Evolutionary conservation across 1,140 invertebrate genomes (phyloP).

Genomic region (Choristoneura fumiferana): DNA sequence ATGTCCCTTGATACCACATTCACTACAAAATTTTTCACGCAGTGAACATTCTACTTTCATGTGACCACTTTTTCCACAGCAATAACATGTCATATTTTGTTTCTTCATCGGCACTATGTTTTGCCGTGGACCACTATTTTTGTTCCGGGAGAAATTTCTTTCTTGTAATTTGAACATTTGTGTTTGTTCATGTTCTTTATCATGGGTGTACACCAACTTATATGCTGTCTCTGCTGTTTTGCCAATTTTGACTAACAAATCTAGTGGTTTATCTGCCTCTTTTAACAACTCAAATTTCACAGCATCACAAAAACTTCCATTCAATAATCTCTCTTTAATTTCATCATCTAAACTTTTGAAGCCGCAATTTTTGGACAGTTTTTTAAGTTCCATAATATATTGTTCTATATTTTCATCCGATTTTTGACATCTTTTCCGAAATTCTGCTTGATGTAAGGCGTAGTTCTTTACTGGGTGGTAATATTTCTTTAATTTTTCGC

Average conservation of each 20-base stretch:
- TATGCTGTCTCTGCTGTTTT: conserved; percentile 19
- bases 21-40: conserved; percentile 20
- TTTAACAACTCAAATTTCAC: conserved; percentile 26
- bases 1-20: conserved; percentile 20
- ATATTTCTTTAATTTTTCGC: conserved; percentile 17
- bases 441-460: conserved; percentile 23
- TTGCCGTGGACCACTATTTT: neutral
- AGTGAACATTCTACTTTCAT: conserved; percentile 12
- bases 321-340: conserved; percentile 25
- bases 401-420: conserved; percentile 21
- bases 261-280: conserved; percentile 19
- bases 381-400: conserved; percentile 21
- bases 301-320: conserved; percentile 21
- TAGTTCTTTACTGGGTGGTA: conserved; percentile 22
- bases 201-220: conserved; percentile 6
- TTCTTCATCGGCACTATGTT: neutral
- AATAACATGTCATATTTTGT: conserved; percentile 11
- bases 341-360: conserved; percentile 19
- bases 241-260: conserved; percentile 1
- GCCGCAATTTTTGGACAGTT: conserved; percentile 21
- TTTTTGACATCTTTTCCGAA: conserved; percentile 23
- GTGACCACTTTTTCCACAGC: conserved; percentile 19
- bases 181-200: conserved; percentile 6
- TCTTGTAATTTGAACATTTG: conserved; percentile 17
- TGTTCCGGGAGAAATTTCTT: conserved; percentile 1